These are phyloP conservation scores for Centropus unirufus DNA, from an alignment of 2,113 vertebrate genomes.

Conservation along the genomic window DNA sequence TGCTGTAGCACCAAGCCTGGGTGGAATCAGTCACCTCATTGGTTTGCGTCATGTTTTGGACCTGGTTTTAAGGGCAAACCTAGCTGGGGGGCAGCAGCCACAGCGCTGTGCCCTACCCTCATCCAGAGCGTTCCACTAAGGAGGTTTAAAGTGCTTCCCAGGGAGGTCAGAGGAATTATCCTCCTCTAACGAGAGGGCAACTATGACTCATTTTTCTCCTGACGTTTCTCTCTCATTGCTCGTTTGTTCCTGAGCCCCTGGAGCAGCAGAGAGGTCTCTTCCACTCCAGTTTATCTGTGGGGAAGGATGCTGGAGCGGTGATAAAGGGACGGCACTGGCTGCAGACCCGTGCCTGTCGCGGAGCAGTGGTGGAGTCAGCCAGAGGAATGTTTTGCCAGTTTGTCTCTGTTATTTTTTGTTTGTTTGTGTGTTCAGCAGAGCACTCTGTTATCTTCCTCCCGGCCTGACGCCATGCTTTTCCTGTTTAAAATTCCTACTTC, in stretches of 20 bases:
- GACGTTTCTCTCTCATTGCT: background rate
- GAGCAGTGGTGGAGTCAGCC: conserved; percentile 75
- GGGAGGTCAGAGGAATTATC: conserved; percentile 3
- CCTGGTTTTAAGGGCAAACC: background rate
- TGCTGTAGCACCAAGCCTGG: background rate
- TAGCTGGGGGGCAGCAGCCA: background rate
- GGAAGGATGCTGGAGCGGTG: conserved; percentile 73
- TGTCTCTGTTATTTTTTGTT: conserved; percentile 66
- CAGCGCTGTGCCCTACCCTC: background rate
- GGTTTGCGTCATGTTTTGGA: background rate
- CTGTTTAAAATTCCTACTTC: conserved; percentile 96
- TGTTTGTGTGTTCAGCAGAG: conserved; percentile 88
- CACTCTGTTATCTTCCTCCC: conserved; percentile 88
- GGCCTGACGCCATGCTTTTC: conserved; percentile 94
- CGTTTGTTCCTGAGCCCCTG: background rate
- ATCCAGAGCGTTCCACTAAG: background rate
- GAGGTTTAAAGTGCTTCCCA: background rate
- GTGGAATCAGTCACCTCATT: background rate
- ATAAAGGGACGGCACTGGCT: background rate
- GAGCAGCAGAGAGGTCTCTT: conserved; percentile 66
- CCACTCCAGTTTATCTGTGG: conserved; percentile 62
- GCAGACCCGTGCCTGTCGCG: conserved; percentile 74
- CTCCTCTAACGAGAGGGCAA: background rate
- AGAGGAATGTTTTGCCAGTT: conserved; percentile 73
- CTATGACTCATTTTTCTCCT: background rate